phyloP scores from a whole-genome alignment of 2,113 vertebrate species.

The Myrmecobius fasciatus region DNA sequence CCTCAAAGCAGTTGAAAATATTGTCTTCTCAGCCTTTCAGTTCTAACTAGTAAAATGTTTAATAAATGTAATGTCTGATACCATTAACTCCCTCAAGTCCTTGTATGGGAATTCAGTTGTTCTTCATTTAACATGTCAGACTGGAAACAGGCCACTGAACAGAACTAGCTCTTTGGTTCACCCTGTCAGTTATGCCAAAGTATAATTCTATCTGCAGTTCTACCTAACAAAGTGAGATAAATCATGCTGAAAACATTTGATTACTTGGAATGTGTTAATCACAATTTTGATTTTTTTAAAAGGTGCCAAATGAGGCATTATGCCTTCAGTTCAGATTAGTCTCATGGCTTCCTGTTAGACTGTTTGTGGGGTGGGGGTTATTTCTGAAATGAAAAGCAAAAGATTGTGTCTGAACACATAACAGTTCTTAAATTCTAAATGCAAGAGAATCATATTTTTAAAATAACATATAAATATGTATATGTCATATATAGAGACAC shows the following conservation, averaged over 20 bases:
- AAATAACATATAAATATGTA: neutral
- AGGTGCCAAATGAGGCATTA: neutral
- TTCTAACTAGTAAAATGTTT: conserved; percentile 3
- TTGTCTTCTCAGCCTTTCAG: neutral
- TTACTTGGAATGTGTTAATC: conserved; percentile 14
- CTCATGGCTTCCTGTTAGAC: neutral
- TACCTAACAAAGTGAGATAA: conserved; percentile 4
- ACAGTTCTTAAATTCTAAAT: neutral
- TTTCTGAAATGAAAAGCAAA: conserved; percentile 19
- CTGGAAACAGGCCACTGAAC: neutral
- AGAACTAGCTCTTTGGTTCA: conserved; percentile 1
- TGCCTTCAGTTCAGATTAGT: neutral
- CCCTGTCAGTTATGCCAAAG: neutral
- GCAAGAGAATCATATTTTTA: neutral
- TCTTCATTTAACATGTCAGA: conserved; percentile 22
- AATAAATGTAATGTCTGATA: neutral
- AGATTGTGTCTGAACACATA: neutral
- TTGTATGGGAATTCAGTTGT: neutral
- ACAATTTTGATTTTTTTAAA: neutral
- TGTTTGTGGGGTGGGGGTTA: neutral
- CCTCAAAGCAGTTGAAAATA: conserved; percentile 5
- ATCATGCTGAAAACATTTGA: conserved; percentile 32
- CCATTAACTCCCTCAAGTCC: conserved; percentile 30
- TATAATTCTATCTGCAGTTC: conserved; percentile 2
- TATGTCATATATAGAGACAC: too few relatives aligned